Base-by-base conservation (phyloP, 2,797 vertebrate genomes). In the Myotis myotis region DNA sequence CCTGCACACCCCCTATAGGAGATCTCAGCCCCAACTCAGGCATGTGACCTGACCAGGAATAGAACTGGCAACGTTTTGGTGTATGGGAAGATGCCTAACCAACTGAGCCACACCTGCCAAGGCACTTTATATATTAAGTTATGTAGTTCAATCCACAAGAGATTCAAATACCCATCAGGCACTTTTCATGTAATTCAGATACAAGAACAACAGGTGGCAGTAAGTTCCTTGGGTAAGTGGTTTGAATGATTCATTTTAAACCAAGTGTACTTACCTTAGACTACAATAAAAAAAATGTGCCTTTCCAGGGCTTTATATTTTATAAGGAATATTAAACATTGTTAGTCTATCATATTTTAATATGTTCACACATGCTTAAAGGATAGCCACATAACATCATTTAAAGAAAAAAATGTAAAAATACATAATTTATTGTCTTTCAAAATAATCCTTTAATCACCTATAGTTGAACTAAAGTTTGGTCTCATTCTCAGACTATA, bases 181-280 rank as follows among this genome's bases (percentile, higher is more conserved):
- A 78, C 72, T 96, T 95, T 96, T 94, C 87, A 86, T 90, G 78
- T 92, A 96, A 94, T 96, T 93, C 38, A 78, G 68, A 75, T 86
- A 93, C 49, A 62, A 38, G 28, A 75, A 87, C 91, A 80, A 84
- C 47, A 96, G 94, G 66, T 96, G 76, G 71, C 84, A 95, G 55
- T 89, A 85, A 78, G 6, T 66, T 3, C 36, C 49, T 87, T 70
- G 55, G 15, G 13, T 89, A 78, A 89, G 41, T 41, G 33, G 33
- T 81, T 94, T 86, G 44, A 82, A 82, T 85, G 70, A 57, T 82
- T n/a, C 75, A 4, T 55, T 84, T 90, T 90, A 75, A 95, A 81
- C 36, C 57, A 71, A 15, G 62, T 85, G 23, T 89, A 70, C 13
- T 81, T 78, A 72, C 30, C 2, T 68, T 87, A 87, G 53, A 87